Conservation (phyloP, 1,140 invertebrate species). For the Hyphantria cunea region DNA sequence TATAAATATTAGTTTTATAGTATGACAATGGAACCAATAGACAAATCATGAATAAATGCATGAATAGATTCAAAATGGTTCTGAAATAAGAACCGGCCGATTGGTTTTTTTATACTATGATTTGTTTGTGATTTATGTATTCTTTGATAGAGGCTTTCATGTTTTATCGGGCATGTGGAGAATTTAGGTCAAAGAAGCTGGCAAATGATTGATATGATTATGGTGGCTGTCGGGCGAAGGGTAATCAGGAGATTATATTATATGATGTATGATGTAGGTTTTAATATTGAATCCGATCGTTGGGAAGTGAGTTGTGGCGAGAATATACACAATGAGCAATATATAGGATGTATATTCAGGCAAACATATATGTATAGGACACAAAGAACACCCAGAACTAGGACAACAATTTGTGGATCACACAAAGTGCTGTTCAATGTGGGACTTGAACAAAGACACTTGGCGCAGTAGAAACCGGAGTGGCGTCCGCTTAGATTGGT, state of each 20-base stretch:
- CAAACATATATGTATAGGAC: too few relatives aligned
- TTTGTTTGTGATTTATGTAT: conserved; percentile 24
- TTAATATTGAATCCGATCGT: too few relatives aligned
- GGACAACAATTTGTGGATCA: too few relatives aligned
- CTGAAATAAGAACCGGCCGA: conserved; percentile 19
- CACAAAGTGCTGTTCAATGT: too few relatives aligned
- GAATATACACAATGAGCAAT: too few relatives aligned
- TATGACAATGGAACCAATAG: conserved; percentile 26
- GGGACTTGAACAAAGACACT: too few relatives aligned
- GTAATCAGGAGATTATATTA: conserved; percentile 18
- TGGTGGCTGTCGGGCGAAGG: conserved; percentile 1
- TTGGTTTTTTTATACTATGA: conserved; percentile 21
- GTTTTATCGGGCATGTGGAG: conserved; percentile 15
- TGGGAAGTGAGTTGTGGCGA: too few relatives aligned
- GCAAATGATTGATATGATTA: conserved; percentile 11
- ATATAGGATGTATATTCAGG: too few relatives aligned
- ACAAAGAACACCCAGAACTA: too few relatives aligned
- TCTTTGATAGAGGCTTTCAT: not conserved
- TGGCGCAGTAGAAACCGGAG: too few relatives aligned
- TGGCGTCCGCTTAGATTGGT: too few relatives aligned
- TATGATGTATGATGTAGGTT: not conserved
- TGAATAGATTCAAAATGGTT: conserved; percentile 16
- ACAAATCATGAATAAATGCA: conserved; percentile 28
- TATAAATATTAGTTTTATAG: conserved; percentile 10
- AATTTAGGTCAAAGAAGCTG: conserved; percentile 8